phyloP scores from a whole-genome alignment of 2,113 vertebrate genomes.

The Rattus rattus region DNA sequence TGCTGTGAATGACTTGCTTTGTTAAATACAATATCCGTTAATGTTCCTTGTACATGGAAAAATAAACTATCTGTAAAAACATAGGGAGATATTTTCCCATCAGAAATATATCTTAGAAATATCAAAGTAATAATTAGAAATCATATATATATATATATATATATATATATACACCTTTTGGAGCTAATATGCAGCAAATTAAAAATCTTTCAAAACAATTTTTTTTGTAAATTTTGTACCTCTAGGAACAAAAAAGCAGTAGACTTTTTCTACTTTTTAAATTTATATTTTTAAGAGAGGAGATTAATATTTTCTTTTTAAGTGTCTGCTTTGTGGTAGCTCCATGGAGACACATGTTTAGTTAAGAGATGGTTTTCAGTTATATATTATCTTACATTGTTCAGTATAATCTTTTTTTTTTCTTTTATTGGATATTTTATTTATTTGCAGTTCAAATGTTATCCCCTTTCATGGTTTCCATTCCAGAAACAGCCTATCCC shows the following conservation, averaged over 20 bases:
- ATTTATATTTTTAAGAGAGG: neutral
- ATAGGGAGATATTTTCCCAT: neutral
- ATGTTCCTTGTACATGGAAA: neutral
- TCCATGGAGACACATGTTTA: slow-evolving; percentile 28
- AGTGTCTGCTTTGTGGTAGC: neutral
- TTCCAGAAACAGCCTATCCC: too few relatives aligned
- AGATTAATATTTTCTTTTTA: slow-evolving; percentile 56
- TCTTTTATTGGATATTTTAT: too few relatives aligned
- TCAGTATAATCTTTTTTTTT: too few relatives aligned
- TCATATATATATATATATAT: neutral
- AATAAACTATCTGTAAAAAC: neutral
- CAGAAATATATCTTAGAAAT: neutral
- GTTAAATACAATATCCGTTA: neutral
- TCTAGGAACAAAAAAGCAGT: slow-evolving; percentile 8
- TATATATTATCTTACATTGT: neutral
- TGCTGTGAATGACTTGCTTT: neutral
- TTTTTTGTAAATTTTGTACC: neutral
- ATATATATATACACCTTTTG: neutral
- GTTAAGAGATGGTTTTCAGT: slow-evolving; percentile 36
- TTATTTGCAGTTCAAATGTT: too few relatives aligned
- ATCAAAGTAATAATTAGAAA: neutral
- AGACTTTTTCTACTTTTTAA: slow-evolving; percentile 34
- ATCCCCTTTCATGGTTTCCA: too few relatives aligned
- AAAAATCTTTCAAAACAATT: slow-evolving; percentile 34
- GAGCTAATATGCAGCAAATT: neutral